Base-by-base conservation (phyloP, 2,888 invertebrate genomes). In the Zhengitettix transpicula region DNA sequence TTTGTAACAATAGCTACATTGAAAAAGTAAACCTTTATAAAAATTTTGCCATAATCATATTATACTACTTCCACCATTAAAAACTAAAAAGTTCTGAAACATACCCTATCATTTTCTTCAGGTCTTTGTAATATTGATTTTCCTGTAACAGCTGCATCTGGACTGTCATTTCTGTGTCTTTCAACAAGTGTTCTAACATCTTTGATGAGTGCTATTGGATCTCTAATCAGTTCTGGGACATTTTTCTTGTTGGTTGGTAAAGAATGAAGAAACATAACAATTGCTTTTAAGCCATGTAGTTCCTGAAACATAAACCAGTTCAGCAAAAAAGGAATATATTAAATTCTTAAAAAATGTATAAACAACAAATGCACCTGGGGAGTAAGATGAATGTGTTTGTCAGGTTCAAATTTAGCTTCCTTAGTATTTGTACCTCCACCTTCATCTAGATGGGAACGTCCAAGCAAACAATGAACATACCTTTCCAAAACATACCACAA, bases 401-500 rank as follows among this genome's bases (percentile, higher is more conserved):
- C 42, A 14, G 56, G 42, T 17, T 71, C 17, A 55, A 70, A 70
- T 11, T 67, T 63, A 1, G 69, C 69, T 40, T 56, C 44, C 42
- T 47, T 58, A 40, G 53, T 16, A 14, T 47, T 52, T 28, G 40
- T 52, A 56, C 56, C 60, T 44, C 58, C 60, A 53, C 60, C 60
- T 53, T 62, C 60, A 14, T 60, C 78, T 57, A 94, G 77, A 72
- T 93, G 92, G 53, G 86, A 85, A 62, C 86, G 81, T 0, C 94
- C 94, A 60, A 94, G 76, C 58, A 97, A 74, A 60, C 90, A 89
- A 66, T 84, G 83, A 44, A 96, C 91, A 73, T 97, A 97, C 52
- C 92, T 82, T 68, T 94, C 95, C 66, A 97, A 75, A 52, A 96
- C 94, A 75, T 97, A 98, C 96, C 98, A 98, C 62, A 95, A 77